A percentile compares a stretch with the other conserved stretches of the same genome.
Conservation (phyloP, 2,797 vertebrate genomes). For the Cetoscarus ocellatus region DNA sequence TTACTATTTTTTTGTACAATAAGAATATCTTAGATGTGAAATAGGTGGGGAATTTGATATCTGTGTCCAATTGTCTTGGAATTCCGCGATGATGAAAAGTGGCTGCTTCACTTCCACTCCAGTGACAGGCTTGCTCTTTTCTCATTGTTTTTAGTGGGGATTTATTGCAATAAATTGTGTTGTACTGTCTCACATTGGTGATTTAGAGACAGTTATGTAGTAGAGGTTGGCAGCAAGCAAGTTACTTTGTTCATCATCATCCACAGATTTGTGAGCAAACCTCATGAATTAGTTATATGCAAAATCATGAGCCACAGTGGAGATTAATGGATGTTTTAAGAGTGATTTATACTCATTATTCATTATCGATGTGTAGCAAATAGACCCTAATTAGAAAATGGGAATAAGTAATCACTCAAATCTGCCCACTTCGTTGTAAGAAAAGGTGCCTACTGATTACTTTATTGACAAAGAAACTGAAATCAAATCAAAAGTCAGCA, state of each 20-base stretch:
- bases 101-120: constrained; percentile 32
- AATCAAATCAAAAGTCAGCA: constrained; percentile 6
- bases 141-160: constrained; percentile 43
- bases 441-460: constrained; percentile 24
- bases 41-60: not conserved
- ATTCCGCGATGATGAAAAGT: constrained; percentile 45
- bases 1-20: too few species aligned
- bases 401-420: constrained; percentile 21
- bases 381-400: constrained; percentile 39
- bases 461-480: constrained; percentile 12
- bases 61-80: not conserved
- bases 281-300: constrained; percentile 60
- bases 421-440: constrained; percentile 12
- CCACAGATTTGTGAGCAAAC: constrained; percentile 43
- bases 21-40: too few species aligned
- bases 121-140: constrained; percentile 38
- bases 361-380: constrained; percentile 43
- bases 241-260: constrained; percentile 52
- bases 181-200: constrained; percentile 47
- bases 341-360: constrained; percentile 52
- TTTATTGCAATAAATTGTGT: constrained; percentile 34
- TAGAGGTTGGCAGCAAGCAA: constrained; percentile 32
- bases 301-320: constrained; percentile 59
- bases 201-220: constrained; percentile 31
- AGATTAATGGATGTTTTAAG: constrained; percentile 50